Evolutionary conservation across 2,888 invertebrate species (phyloP), one percentile per base, ranked within the genome.

Genomic region (Diarsia rubi): DNA sequence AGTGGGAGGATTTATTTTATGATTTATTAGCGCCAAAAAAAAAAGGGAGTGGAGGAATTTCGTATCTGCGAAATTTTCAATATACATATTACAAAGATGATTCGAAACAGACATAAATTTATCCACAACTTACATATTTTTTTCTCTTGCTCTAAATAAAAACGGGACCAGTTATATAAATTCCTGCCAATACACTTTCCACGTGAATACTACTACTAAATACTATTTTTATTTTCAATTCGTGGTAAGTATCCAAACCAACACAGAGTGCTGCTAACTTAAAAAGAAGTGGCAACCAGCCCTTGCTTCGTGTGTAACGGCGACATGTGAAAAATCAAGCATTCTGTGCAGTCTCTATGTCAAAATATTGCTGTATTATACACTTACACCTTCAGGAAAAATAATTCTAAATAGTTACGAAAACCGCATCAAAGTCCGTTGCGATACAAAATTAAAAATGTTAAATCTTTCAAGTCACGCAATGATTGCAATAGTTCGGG

Each of bases 401-500:
- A 2, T 4, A 31, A 12, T 4, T 24, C 52, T n/a, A 54, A 54
- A 14, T 24, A 54, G 5, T 24, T 54, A 24, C 6, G 2, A 24
- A 54, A 54, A 54, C 54, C 8, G 6, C 54, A 54, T 52, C 14
- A 24, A 54, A 54, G 16, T 24, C 14, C 2, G 6, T 54, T 16
- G 8, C 6, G 12, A 27, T 57, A 8, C 8, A 57, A 19, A 42
- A 67, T 27, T 0, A 71, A 45, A 71, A 21, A 45, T 52, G 0
- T 27, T 45, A 2, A 21, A 47, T 47, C 14, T 59, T 67, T 67
- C 16, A 8, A 49, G 19, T 1, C 19, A 42, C 5, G 42, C 27
- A 62, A 66, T 59, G 37, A 66, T 62, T 47, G 37, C 21, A 49
- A 63, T 57, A 75, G 57, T 27, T 52, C 16, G n/a, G 31, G 76